Percentiles rank a stretch among this genome's conserved stretches.
phyloP scores from a whole-genome alignment of 2,888 invertebrate genomes.

The Synergus laeviventris region DNA sequence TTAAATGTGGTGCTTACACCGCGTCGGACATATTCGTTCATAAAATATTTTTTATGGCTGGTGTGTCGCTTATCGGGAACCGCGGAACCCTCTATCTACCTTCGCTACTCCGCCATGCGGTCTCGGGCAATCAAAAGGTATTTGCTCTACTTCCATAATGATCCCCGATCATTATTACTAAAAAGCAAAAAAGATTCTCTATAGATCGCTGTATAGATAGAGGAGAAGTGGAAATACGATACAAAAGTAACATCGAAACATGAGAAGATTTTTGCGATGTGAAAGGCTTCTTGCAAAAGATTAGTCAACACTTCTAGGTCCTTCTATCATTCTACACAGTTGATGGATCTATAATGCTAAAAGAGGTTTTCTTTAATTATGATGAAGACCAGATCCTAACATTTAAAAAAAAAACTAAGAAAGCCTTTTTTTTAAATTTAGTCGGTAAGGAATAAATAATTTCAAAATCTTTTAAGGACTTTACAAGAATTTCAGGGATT shows the following conservation, averaged over 20 bases:
- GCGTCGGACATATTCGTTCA: neutral
- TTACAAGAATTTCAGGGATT: no score
- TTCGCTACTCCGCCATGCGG: constrained; percentile 1
- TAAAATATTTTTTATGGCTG: neutral
- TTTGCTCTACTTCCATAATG: neutral
- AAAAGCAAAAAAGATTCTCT: neutral
- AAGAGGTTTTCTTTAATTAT: no score
- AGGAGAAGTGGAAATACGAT: constrained; percentile 1
- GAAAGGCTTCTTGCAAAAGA: neutral
- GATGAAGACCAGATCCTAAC: no score
- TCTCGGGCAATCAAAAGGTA: constrained; percentile 25
- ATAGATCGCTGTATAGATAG: neutral
- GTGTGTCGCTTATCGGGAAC: neutral
- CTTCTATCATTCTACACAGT: neutral
- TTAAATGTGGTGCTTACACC: constrained; percentile 5
- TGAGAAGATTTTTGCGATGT: constrained; percentile 1
- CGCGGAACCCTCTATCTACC: neutral
- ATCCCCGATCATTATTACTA: neutral
- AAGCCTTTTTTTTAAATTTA: no score
- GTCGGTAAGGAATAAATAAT: no score
- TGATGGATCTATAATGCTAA: constrained; percentile 4
- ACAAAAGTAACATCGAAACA: neutral
- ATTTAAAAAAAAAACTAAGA: neutral
- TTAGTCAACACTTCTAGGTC: constrained; percentile 6
- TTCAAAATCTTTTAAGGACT: no score